Evolutionary conservation across 2,797 vertebrate species (phyloP).

Genomic region (Xenentodon cancila): DNA sequence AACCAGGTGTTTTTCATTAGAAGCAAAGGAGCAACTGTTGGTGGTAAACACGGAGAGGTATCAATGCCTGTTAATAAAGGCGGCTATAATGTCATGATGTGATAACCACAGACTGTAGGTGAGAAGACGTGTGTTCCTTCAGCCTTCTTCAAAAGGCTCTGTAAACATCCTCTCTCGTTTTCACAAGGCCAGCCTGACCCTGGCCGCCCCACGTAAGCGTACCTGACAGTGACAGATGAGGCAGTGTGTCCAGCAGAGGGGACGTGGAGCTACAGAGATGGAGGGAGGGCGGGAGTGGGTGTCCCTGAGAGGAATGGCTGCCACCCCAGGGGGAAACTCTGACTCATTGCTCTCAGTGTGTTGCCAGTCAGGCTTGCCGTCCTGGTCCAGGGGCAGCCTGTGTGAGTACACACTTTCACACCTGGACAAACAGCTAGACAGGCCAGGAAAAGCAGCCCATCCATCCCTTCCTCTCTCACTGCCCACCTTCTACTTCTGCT

Average conservation of each 20-base stretch:
- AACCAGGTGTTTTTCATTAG: conserved; percentile 60
- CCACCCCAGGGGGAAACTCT: conserved; percentile 75
- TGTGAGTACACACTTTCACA: conserved; percentile 80
- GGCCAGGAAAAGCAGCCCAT: conserved; percentile 77
- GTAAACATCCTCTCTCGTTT: conserved; percentile 72
- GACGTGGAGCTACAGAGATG: conserved; percentile 38
- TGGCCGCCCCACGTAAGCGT: conserved; percentile 57
- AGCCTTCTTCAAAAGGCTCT: conserved; percentile 70
- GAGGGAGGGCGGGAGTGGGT: conserved; percentile 39
- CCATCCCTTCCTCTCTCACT: conserved; percentile 57
- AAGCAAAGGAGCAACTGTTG: conserved; percentile 57
- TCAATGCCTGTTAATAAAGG: conserved; percentile 58
- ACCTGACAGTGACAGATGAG: conserved; percentile 80
- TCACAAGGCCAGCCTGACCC: conserved; percentile 66
- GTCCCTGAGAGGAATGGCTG: conserved; percentile 67
- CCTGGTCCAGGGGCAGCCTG: conserved; percentile 64
- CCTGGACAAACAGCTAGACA: conserved; percentile 78
- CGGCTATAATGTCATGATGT: conserved; percentile 43
- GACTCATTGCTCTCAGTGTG: conserved; percentile 73
- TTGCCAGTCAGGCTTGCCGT: conserved; percentile 67
- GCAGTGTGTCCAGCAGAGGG: conserved; percentile 69
- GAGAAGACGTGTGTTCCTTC: conserved; percentile 62
- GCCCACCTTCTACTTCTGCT: conserved; percentile 44
- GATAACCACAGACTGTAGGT: conserved; percentile 58
- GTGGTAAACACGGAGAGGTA: conserved; percentile 51